These are phyloP conservation scores for Pagrus major DNA, from an alignment of 2,113 vertebrate genomes.

Conservation along the genomic window DNA sequence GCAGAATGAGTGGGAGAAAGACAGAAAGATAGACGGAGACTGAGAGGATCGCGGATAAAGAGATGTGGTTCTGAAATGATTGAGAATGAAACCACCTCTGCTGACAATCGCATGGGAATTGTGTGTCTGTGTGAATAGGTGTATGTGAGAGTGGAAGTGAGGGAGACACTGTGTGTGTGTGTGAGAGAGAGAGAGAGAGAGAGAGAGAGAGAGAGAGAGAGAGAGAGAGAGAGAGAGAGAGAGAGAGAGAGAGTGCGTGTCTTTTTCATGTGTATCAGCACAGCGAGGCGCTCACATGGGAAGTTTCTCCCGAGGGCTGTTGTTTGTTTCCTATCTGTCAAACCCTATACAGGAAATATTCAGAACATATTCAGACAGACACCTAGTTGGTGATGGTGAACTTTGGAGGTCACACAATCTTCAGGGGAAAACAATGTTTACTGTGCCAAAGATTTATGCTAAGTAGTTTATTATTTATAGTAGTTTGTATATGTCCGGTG, in stretches of 20 bases:
- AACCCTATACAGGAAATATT: slow-evolving; percentile 61
- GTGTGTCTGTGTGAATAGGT: slow-evolving; percentile 34
- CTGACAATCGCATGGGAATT: slow-evolving; percentile 44
- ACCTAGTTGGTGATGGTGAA: slow-evolving; percentile 56
- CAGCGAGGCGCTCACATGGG: slow-evolving; percentile 39
- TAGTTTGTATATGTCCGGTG: slow-evolving; percentile 1
- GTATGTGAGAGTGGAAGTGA: not conserved
- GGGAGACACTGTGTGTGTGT: not conserved
- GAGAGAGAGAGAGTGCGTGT: not conserved
- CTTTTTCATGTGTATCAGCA: slow-evolving; percentile 18
- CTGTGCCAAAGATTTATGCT: slow-evolving; percentile 52
- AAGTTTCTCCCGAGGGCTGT: slow-evolving; percentile 61
- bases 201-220: not conserved
- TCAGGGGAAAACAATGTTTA: slow-evolving; percentile 51
- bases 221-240: not conserved
- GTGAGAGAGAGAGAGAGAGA: not conserved
- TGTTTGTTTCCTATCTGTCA: slow-evolving; percentile 76
- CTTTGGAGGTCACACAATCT: slow-evolving; percentile 63
- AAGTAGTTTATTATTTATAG: slow-evolving; percentile 59
- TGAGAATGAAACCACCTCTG: slow-evolving; percentile 42
- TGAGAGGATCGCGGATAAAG: slow-evolving; percentile 32
- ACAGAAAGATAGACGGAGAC: not conserved
- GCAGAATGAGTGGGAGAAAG: slow-evolving; percentile 35
- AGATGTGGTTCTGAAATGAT: slow-evolving; percentile 31
- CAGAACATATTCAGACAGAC: slow-evolving; percentile 61